Conservation (phyloP, 2,797 vertebrate genomes). For the Gorsachius magnificus region DNA sequence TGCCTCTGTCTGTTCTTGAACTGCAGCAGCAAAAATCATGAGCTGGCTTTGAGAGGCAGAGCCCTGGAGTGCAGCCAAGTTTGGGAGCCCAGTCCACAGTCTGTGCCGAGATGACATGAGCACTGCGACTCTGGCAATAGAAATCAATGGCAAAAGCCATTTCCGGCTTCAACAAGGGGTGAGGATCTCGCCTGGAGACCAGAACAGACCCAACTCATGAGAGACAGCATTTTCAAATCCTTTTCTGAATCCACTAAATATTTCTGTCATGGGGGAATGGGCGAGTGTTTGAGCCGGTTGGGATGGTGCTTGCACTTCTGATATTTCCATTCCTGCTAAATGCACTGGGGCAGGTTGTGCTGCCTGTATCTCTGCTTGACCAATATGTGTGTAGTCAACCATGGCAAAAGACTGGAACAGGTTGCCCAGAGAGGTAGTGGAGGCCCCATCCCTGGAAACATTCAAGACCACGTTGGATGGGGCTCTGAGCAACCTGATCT, state of each 20-base stretch:
- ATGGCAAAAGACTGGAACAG: neutral
- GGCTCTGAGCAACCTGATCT: no score
- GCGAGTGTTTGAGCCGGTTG: neutral
- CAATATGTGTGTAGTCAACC: neutral
- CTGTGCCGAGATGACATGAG: neutral
- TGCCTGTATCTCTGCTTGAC: neutral
- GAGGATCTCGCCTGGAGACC: neutral
- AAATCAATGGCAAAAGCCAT: neutral
- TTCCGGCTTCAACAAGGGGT: neutral
- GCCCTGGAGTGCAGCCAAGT: neutral
- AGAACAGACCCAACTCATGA: neutral
- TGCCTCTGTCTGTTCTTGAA: accelerated
- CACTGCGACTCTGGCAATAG: neutral
- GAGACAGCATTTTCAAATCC: neutral
- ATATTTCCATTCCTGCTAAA: neutral
- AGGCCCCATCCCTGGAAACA: no score
- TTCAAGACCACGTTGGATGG: no score
- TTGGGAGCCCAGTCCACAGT: accelerated
- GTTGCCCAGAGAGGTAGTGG: no score
- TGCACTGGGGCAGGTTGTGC: neutral
- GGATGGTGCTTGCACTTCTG: neutral
- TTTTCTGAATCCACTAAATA: neutral
- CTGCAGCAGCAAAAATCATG: neutral
- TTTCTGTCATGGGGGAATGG: neutral
- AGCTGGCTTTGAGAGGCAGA: neutral